Conservation (phyloP, 2,888 invertebrate genomes). For the Coenonympha arcania region DNA sequence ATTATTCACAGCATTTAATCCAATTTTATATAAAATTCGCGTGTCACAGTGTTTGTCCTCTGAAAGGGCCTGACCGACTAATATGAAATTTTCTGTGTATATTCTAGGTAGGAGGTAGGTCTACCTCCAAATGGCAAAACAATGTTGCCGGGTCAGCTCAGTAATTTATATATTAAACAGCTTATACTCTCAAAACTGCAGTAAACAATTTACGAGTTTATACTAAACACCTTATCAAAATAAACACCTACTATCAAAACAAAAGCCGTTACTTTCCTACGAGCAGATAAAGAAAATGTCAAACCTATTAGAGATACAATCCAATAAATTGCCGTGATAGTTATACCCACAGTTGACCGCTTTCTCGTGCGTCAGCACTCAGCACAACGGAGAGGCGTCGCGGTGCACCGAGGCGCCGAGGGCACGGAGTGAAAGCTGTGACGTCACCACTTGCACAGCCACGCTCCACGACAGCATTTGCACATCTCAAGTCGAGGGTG, state of each 20-base stretch:
- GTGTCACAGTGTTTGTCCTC: too few relatives aligned
- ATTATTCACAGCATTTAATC: too few relatives aligned
- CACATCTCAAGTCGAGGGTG: constrained; percentile 17
- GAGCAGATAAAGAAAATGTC: not conserved
- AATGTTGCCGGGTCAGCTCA: too few relatives aligned
- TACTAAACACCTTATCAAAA: too few relatives aligned
- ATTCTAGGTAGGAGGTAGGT: too few relatives aligned
- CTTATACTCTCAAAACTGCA: too few relatives aligned
- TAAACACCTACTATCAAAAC: not conserved
- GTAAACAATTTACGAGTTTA: too few relatives aligned
- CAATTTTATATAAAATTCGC: too few relatives aligned
- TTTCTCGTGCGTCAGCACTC: constrained; percentile 55
- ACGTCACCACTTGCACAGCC: constrained; percentile 51
- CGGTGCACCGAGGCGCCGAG: constrained; percentile 17
- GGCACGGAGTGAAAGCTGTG: constrained; percentile 56
- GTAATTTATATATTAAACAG: too few relatives aligned
- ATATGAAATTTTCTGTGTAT: too few relatives aligned
- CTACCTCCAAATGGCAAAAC: too few relatives aligned
- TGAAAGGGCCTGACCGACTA: too few relatives aligned
- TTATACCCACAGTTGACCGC: constrained; percentile 37
- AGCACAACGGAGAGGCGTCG: constrained; percentile 31
- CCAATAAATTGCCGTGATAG: constrained; percentile 24
- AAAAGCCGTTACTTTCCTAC: not conserved
- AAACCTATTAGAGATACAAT: constrained; percentile 7
- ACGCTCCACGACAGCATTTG: constrained; percentile 26